Percentiles rank a stretch among this genome's conserved stretches.
phyloP scores from a whole-genome alignment of 2,888 invertebrate species.

The Mesorhabditis belari region DNA sequence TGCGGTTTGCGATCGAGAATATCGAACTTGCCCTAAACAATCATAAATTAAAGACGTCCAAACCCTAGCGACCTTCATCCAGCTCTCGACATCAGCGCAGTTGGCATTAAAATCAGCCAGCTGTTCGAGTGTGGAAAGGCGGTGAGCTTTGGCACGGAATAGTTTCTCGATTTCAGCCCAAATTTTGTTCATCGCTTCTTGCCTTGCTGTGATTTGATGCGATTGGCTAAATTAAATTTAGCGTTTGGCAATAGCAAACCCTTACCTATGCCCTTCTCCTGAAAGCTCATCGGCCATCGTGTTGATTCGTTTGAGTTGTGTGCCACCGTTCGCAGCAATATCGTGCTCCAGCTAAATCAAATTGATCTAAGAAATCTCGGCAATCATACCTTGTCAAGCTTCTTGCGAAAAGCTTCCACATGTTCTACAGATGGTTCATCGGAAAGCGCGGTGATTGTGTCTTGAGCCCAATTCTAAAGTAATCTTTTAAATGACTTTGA shows the following conservation, averaged over 20 bases:
- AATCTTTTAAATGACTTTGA: conserved; percentile 48
- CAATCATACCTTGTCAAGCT: conserved; percentile 69
- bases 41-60: not conserved
- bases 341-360: conserved; percentile 90
- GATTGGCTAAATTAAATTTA: conserved; percentile 55
- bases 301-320: conserved; percentile 79
- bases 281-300: conserved; percentile 77
- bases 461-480: conserved; percentile 75
- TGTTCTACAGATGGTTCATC: conserved; percentile 77
- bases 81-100: conserved; percentile 90
- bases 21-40: conserved; percentile 69
- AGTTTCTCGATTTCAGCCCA: conserved; percentile 43
- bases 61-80: conserved; percentile 71
- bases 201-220: conserved; percentile 71
- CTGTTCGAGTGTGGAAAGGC: conserved; percentile 80
- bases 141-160: conserved; percentile 64
- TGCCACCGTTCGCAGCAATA: conserved; percentile 74
- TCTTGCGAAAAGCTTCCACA: conserved; percentile 83
- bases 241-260: conserved; percentile 55
- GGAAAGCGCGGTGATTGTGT: conserved; percentile 79
- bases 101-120: conserved; percentile 90
- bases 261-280: conserved; percentile 69
- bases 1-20: conserved; percentile 66
- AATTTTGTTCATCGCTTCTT: conserved; percentile 76
- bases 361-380: not conserved